Evolutionary conservation across 2,797 vertebrate genomes (phyloP), one percentile per base, ranked within the genome.

Genomic region (Cetoscarus ocellatus): DNA sequence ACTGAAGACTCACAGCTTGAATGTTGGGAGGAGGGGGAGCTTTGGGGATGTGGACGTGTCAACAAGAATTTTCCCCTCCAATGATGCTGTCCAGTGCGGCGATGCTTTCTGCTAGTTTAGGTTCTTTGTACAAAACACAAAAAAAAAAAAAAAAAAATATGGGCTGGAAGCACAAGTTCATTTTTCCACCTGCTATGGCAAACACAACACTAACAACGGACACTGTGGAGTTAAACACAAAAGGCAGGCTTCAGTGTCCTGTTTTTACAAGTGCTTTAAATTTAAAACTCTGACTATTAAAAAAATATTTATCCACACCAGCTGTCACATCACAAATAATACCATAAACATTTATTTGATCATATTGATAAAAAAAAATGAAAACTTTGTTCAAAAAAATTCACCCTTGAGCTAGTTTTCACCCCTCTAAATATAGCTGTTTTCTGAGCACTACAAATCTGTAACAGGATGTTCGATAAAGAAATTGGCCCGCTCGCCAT

Each of bases 171-270:
- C 73, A 85, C 83, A 84, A 70, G 57, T 88, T 69, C 6, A n/a
- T 91, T 53, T 17, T 66, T 34, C 56, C 77, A 86, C 86, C 86
- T 88, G 85, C 91, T 91, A 88, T 83, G 90, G 92, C 91, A 92
- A 95, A 85, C 72, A 65, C 61, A 75, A 84, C 70, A 18, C 83
- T 13, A 63, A 88, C 55, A 89, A 47, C 76, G 68, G 71, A 88
- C 79, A 86, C 75, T 86, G 75, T 82, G 82, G 83, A 54, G 64
- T 61, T 53, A 12, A 83, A 86, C 75, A 77, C 58, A 83, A 82
- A 82, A 80, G 83, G 75, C 72, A 79, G 75, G 71, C 56, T 77
- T 83, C 68, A 67, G 67, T 55, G 68, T 90, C 83, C 17, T 2
- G 51, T 63, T 57, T 61, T 66, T 54, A 84, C 81, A 81, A 82